These are phyloP conservation scores for Chiropotes sagulatus DNA, from an alignment of 2,797 vertebrate species.

Conservation along the genomic window DNA sequence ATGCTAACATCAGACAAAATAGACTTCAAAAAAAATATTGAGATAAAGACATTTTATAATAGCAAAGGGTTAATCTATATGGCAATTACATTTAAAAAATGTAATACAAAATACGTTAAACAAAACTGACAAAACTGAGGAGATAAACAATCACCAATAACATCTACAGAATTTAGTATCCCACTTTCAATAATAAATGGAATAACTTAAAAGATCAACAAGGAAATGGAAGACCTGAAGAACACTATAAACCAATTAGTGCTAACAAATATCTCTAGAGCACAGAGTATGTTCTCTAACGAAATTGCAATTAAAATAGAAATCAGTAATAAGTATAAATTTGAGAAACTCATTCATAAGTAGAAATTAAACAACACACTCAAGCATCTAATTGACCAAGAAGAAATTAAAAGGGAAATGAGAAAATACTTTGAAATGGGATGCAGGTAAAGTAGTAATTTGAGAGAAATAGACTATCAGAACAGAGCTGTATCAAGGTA, in stretches of 20 bases:
- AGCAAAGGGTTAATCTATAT: not conserved
- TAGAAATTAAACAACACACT: not conserved
- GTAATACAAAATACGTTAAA: not conserved
- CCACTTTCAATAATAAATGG: not conserved
- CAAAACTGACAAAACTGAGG: not conserved
- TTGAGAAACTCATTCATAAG: not conserved
- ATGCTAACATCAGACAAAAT: not conserved
- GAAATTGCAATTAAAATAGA: not conserved
- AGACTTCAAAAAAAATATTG: not conserved
- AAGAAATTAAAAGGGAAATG: not conserved
- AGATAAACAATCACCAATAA: not conserved
- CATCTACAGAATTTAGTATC: not conserved
- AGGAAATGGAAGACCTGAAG: not conserved
- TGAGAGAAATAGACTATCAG: not conserved
- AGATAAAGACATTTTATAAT: not conserved
- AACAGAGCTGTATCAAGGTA: not conserved
- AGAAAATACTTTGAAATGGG: not conserved
- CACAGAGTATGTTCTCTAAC: not conserved
- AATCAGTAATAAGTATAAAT: not conserved
- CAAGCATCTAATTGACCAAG: not conserved
- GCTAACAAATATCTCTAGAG: not conserved
- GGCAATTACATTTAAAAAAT: too few relatives aligned
- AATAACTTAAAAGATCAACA: not conserved
- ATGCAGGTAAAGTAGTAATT: not conserved
- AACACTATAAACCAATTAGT: not conserved